Conservation (phyloP, 2,888 invertebrate species). For the Atrina japonica region DNA sequence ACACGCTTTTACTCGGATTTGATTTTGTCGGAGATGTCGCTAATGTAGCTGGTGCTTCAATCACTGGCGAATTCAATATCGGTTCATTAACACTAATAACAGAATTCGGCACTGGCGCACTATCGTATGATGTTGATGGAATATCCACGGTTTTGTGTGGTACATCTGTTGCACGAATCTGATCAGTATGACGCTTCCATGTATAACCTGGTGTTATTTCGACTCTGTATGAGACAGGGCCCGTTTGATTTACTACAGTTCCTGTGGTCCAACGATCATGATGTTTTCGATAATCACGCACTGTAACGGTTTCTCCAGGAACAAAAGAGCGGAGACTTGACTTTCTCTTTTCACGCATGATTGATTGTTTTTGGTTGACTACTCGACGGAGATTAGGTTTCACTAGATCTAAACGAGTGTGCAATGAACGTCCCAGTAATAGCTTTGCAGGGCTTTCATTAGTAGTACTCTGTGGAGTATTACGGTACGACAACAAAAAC, state of each 20-base stretch:
- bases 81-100: too few relatives aligned
- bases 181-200: slow-evolving; percentile 12
- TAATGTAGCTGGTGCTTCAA: too few relatives aligned
- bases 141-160: too few relatives aligned
- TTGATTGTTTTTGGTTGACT: neutral
- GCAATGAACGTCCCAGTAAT: neutral
- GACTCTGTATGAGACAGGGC: slow-evolving; percentile 12
- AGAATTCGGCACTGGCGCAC: too few relatives aligned
- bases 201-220: slow-evolving; percentile 6
- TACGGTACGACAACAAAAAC: slow-evolving; percentile 27
- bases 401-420: neutral
- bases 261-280: slow-evolving; percentile 6
- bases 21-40: too few relatives aligned
- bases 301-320: neutral
- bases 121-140: too few relatives aligned
- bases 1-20: too few relatives aligned
- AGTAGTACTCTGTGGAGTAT: slow-evolving; percentile 8
- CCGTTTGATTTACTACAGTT: slow-evolving; percentile 1
- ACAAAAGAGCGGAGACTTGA: neutral
- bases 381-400: slow-evolving; percentile 1
- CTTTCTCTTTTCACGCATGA: neutral
- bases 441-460: slow-evolving; percentile 12
- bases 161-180: neutral
- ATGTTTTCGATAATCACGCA: slow-evolving; percentile 5
- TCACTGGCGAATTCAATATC: too few relatives aligned